Evolutionary conservation across 2,113 vertebrate species (phyloP), one percentile per base, ranked within the genome.

Genomic region (Bujurquina vittata): DNA sequence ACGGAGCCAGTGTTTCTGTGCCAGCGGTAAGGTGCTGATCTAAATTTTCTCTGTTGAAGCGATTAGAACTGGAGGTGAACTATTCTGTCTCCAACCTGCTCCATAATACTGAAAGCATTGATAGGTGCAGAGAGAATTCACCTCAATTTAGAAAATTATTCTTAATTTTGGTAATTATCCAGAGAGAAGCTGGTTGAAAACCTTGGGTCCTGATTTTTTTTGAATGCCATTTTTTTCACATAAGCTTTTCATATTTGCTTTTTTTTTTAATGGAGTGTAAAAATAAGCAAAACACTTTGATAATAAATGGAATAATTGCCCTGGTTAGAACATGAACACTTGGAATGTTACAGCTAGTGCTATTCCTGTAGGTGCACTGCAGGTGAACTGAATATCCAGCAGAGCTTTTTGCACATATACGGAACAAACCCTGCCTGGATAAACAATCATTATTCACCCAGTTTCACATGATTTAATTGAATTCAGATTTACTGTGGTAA

Each of bases 11-110:
- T 46, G 75, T 52, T 87, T 80, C 73, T 14, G 3, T 79, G 60
- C 73, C 79, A 77, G 23, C 1, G 29, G 37, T 79, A 79, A 87
- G 43, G 59, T 40, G 22, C 67, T 67, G 49, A 86, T 84, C 79
- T 83, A 88, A 79, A 89, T 79, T 60, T 86, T 74, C 56, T 83
- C 81, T 78, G 79, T 85, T 73, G 56, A 83, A 91, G 77, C 63
- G 65, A 78, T 76, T 60, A 58, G 59, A 80, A 56, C 43, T 77
- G 35, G 29, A 83, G 77, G 69, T 81, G 79, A 84, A 61, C 18
- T 43, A 31, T 82, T 90, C 46, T 63, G 75, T 84, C 37, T 81
- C 22, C 33, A 9, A 67, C 77, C 81, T 61, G 63, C 56, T 73
- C 35, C 69, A 12, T 80, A 62, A 80, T 67, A 80, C 84, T 67